A percentile compares a stretch with the other conserved stretches of the same genome.
phyloP scores from a whole-genome alignment of 2,797 vertebrate species.

The Gallinago nigripennis region DNA sequence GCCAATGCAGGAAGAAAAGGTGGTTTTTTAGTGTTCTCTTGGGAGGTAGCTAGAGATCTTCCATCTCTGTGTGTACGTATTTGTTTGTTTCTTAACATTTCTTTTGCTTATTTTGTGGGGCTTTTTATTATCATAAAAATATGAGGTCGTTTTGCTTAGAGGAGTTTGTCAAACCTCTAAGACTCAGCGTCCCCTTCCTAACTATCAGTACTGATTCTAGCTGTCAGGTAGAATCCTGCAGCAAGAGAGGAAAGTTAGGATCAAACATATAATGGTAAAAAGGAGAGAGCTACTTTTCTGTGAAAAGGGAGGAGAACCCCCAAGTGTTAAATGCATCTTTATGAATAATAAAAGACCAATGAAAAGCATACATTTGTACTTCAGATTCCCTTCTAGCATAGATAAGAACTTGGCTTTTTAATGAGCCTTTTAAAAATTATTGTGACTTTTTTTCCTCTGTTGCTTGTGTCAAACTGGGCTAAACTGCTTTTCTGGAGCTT shows the following conservation, averaged over 20 bases:
- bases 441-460: conserved; percentile 36
- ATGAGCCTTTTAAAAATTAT: conserved; percentile 63
- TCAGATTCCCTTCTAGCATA: conserved; percentile 54
- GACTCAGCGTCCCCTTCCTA: conserved; percentile 23
- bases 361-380: conserved; percentile 61
- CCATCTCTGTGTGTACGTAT: background rate
- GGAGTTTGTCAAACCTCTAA: conserved; percentile 52
- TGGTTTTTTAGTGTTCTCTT: conserved; percentile 4
- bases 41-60: conserved; percentile 33
- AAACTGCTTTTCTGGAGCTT: conserved; percentile 59
- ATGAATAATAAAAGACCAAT: conserved; percentile 61
- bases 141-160: conserved; percentile 43
- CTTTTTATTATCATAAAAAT: conserved; percentile 1
- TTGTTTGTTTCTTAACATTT: conserved; percentile 38
- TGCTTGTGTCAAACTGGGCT: conserved; percentile 43
- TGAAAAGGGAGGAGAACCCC: conserved; percentile 57
- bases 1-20: background rate
- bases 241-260: conserved; percentile 57
- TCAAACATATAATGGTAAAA: conserved; percentile 52
- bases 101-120: background rate
- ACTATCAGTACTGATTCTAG: conserved; percentile 35
- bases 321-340: conserved; percentile 66
- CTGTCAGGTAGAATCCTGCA: conserved; percentile 60
- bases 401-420: conserved; percentile 52
- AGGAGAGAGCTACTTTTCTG: conserved; percentile 33